Evolutionary conservation across 2,888 invertebrate species (phyloP).

Genomic region (Atherix ibis): DNA sequence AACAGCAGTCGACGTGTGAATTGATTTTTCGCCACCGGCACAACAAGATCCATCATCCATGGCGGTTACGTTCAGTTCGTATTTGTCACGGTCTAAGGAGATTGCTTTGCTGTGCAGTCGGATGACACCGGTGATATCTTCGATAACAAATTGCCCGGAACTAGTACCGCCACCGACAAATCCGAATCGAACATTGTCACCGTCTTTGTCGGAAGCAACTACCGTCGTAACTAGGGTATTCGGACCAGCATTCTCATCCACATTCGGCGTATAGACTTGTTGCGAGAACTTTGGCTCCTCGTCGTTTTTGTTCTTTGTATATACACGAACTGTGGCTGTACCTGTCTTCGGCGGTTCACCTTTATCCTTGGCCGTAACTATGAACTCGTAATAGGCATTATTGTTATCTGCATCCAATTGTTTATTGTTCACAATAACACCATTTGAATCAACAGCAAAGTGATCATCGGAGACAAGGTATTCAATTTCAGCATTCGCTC

Average conservation of each 20-base stretch:
- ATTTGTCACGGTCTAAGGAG: slow-evolving; percentile 79
- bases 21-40: slow-evolving; percentile 69
- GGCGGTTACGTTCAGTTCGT: slow-evolving; percentile 92
- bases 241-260: slow-evolving; percentile 89
- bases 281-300: slow-evolving; percentile 95
- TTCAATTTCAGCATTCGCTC: slow-evolving; percentile 87
- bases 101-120: slow-evolving; percentile 76
- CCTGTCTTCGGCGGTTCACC: slow-evolving; percentile 87
- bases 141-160: slow-evolving; percentile 87
- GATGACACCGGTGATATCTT: slow-evolving; percentile 89
- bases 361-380: slow-evolving; percentile 86
- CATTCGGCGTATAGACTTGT: slow-evolving; percentile 91
- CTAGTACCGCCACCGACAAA: slow-evolving; percentile 81
- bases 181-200: slow-evolving; percentile 86
- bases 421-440: slow-evolving; percentile 83
- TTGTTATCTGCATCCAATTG: slow-evolving; percentile 92
- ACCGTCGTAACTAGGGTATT: slow-evolving; percentile 92
- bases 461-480: slow-evolving; percentile 84
- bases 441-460: slow-evolving; percentile 85
- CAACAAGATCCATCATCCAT: slow-evolving; percentile 97
- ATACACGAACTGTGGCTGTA: slow-evolving; percentile 83
- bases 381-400: slow-evolving; percentile 90
- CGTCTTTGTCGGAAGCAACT: slow-evolving; percentile 93
- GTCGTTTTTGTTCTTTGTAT: slow-evolving; percentile 97
- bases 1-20: slow-evolving; percentile 86